Evolutionary conservation across 1,140 invertebrate genomes (phyloP).

Genomic region (Drosophila melanogaster): Release_6_plus_ISO1_MT NT_033779.5:13873501-13874000

Average conservation of each 20-base stretch:
- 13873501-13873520: slow-evolving; percentile 59
- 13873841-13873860: too few species aligned
- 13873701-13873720: slow-evolving; percentile 9
- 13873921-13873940: too few species aligned
- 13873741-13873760: slow-evolving; percentile 18
- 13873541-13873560: slow-evolving; percentile 60
- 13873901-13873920: too few species aligned
- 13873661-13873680: background rate
- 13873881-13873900: too few species aligned
- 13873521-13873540: slow-evolving; percentile 55
- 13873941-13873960: too few species aligned
- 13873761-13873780: background rate
- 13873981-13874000: too few species aligned
- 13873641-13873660: slow-evolving; percentile 10
- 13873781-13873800: slow-evolving; percentile 5
- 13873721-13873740: slow-evolving; percentile 47
- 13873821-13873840: background rate
- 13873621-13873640: slow-evolving; percentile 12
- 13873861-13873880: too few species aligned
- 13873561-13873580: slow-evolving; percentile 61
- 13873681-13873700: background rate
- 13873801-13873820: background rate
- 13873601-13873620: slow-evolving; percentile 49
- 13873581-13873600: slow-evolving; percentile 30
- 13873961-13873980: too few species aligned